These are phyloP conservation scores for Petaurus breviceps DNA, from an alignment of 2,113 vertebrate species.

Conservation along the genomic window DNA sequence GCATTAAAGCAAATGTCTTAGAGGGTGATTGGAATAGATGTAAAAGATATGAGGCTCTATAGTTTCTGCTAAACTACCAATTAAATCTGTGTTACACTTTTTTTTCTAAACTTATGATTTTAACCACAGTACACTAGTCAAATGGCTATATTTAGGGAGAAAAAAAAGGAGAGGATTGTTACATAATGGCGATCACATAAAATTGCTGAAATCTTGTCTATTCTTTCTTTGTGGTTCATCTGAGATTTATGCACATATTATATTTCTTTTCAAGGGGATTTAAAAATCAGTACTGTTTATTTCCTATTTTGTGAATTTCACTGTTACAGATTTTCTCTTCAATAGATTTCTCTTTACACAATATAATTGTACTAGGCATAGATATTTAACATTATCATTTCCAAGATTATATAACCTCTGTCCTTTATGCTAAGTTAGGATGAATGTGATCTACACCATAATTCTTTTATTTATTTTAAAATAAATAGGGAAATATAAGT, in stretches of 20 bases:
- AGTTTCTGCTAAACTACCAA: neutral
- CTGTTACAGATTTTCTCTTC: conserved; percentile 28
- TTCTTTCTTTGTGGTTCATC: neutral
- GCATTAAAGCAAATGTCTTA: too few relatives aligned
- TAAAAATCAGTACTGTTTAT: conserved; percentile 30
- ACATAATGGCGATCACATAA: neutral
- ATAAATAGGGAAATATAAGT: conserved; percentile 56
- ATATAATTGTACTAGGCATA: conserved; percentile 60
- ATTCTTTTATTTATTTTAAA: conserved; percentile 36
- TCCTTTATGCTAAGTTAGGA: conserved; percentile 41
- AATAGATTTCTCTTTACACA: conserved; percentile 16
- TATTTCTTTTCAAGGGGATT: neutral
- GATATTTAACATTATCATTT: conserved; percentile 69
- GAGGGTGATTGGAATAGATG: neutral
- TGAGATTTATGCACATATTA: neutral
- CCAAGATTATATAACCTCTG: conserved; percentile 54
- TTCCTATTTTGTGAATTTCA: conserved; percentile 44
- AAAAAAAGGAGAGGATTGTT: neutral
- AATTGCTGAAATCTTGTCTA: neutral
- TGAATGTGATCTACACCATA: conserved; percentile 63
- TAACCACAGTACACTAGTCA: neutral
- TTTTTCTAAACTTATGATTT: neutral
- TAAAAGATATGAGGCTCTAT: neutral
- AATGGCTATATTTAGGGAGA: neutral
- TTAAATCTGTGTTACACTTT: neutral